Evolutionary conservation across 1,140 invertebrate species (phyloP).

Genomic region (Drosophila gunungcola): DNA sequence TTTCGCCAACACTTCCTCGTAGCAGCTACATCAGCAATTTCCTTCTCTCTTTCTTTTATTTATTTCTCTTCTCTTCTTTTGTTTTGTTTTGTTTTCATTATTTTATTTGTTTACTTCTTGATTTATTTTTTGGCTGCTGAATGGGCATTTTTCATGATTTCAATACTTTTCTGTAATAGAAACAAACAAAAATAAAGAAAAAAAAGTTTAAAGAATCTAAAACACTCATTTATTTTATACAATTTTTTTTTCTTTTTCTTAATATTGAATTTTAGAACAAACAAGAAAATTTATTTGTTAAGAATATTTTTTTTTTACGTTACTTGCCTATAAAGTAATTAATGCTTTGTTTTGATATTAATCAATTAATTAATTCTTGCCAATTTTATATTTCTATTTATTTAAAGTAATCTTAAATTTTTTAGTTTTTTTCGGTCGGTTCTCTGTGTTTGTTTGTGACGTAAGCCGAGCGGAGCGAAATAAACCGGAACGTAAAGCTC

Average conservation of each 20-base stretch:
- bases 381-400: too few relatives aligned
- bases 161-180: not conserved
- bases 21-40: constrained; percentile 24
- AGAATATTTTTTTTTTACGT: too few relatives aligned
- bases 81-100: constrained; percentile 32
- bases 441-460: constrained; percentile 40
- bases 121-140: constrained; percentile 9
- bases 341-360: too few relatives aligned
- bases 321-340: too few relatives aligned
- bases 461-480: constrained; percentile 42
- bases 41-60: constrained; percentile 1
- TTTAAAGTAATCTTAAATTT: not conserved
- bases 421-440: not conserved
- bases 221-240: too few relatives aligned
- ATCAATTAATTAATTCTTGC: too few relatives aligned
- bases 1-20: constrained; percentile 50
- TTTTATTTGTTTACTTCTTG: constrained; percentile 52
- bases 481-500: constrained; percentile 43
- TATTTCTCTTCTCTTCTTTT: not conserved
- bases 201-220: too few relatives aligned
- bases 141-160: not conserved
- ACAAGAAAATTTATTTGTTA: too few relatives aligned
- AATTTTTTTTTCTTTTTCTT: too few relatives aligned
- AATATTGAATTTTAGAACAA: too few relatives aligned
- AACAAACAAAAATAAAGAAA: not conserved